These are phyloP conservation scores for Camponotus fellah DNA, from an alignment of 2,888 invertebrate species.

Conservation along the genomic window DNA sequence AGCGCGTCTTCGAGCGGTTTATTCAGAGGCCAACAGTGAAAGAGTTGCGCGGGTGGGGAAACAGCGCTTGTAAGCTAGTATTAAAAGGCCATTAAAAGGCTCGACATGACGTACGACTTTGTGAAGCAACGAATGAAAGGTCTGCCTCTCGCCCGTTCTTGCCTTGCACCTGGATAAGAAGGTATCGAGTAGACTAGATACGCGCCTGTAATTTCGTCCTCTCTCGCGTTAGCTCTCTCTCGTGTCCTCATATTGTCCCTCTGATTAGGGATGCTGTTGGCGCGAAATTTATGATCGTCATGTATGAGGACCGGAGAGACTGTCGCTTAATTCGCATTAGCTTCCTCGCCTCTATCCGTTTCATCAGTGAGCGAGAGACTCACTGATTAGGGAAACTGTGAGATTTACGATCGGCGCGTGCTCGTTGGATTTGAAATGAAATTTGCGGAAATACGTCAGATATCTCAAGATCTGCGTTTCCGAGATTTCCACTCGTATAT, in stretches of 20 bases:
- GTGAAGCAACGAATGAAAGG: conserved; percentile 66
- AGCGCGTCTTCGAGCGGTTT: conserved; percentile 63
- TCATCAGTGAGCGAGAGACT: conserved; percentile 15
- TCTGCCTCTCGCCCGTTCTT: background rate
- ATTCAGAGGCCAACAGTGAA: conserved; percentile 67
- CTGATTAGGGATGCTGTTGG: conserved; percentile 30
- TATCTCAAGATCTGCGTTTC: conserved; percentile 1
- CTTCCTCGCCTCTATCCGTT: conserved; percentile 1
- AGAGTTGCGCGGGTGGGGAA: conserved; percentile 65
- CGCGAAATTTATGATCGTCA: conserved; percentile 37
- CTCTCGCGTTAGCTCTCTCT: conserved; percentile 20
- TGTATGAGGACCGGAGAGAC: conserved; percentile 15
- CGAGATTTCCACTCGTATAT: background rate
- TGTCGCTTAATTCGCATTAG: conserved; percentile 22
- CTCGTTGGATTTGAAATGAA: background rate
- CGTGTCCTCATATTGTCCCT: background rate
- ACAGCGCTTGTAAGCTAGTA: conserved; percentile 76
- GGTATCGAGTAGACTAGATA: conserved; percentile 31
- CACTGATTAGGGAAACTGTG: conserved; percentile 41
- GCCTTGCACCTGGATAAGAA: conserved; percentile 55
- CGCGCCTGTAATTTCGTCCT: conserved; percentile 7
- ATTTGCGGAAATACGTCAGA: background rate
- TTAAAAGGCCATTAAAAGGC: conserved; percentile 81
- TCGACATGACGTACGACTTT: conserved; percentile 80
- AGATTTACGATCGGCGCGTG: conserved; percentile 53